Evolutionary conservation across 2,888 invertebrate species (phyloP).

Genomic region (Steromphala cineraria): DNA sequence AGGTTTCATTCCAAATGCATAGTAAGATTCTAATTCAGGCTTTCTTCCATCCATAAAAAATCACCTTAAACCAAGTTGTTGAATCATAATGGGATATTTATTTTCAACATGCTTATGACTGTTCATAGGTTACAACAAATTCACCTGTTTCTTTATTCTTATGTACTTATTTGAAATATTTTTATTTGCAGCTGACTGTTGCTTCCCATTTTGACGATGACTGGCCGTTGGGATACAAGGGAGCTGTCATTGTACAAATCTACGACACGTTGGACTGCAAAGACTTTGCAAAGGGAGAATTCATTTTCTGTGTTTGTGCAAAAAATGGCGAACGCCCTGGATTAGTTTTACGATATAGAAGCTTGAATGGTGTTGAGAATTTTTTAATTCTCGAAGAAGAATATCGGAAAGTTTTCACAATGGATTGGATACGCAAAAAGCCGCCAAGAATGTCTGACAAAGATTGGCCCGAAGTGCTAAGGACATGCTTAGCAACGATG

Average conservation of each 20-base stretch:
- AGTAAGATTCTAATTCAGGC: too few relatives aligned
- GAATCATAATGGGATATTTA: too few relatives aligned
- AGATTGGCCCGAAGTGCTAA: constrained; percentile 33
- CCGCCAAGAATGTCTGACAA: not conserved
- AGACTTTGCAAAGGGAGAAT: not conserved
- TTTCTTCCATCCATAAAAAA: too few relatives aligned
- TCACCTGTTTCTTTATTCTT: too few relatives aligned
- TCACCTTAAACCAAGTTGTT: too few relatives aligned
- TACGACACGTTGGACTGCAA: not conserved
- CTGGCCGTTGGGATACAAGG: constrained; percentile 11
- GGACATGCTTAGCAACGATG: constrained; percentile 41
- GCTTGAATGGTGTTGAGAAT: constrained; percentile 21
- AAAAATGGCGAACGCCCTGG: not conserved
- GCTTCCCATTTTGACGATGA: not conserved
- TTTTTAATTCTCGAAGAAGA: constrained; percentile 27
- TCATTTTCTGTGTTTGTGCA: constrained; percentile 15
- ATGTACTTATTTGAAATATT: not conserved
- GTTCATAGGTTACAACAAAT: too few relatives aligned
- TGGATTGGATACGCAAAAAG: constrained; percentile 23
- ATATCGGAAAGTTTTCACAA: constrained; percentile 25
- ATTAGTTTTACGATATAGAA: constrained; percentile 11
- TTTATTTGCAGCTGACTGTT: not conserved
- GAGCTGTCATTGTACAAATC: constrained; percentile 17
- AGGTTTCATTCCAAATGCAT: too few relatives aligned
- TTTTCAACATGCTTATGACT: too few relatives aligned